Base-by-base conservation (phyloP, 2,888 invertebrate genomes). In the Hyposoter dolosus region DNA sequence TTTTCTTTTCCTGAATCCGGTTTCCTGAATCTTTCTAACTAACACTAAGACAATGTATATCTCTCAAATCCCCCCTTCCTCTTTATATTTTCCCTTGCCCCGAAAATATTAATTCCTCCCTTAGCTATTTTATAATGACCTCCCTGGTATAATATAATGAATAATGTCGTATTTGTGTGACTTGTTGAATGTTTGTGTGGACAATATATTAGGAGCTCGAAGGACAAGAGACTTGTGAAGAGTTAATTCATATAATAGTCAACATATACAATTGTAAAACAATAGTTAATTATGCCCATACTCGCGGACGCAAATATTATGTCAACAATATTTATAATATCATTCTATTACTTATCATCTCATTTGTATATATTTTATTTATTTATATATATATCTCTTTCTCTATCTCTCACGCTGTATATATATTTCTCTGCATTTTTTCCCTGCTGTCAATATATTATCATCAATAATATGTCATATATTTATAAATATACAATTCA, bases 401-500 rank as follows among this genome's bases (percentile, higher is more conserved):
- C 82, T 87, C 87, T 89, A 87, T 90, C 82, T 89, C 82, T 89
- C 86, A 87, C 82, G 90, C 82, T 82, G 72, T 86, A 84, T 88
- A 89, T 83, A 72, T 71, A 66, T 65, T 60, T 71, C 47, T 80
- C 88, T 91, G 90, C 89, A 88, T 90, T 69, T 87, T 80, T 87
- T 76, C 77, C 66, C 77, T 77, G 77, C 66, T 77, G 47, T 77
- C 53, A 66, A 89, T 88, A 89, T 91, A 90, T 88, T 85, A 78
- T 79, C 78, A 84, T 85, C 78, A 81, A 68, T 82, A 35, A 89
- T 76, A 91, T 92, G 89, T 90, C 89, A 88, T 88, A 91, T 93
- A 93, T 93, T 93, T 93, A 93, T 93, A 93, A 93, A 93, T 93
- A 92, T 94, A 94, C 93, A 93, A 92, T 91, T 93, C 90, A 90